These are phyloP conservation scores for Pseudochirops corinnae DNA, from an alignment of 2,797 vertebrate genomes.

Conservation along the genomic window DNA sequence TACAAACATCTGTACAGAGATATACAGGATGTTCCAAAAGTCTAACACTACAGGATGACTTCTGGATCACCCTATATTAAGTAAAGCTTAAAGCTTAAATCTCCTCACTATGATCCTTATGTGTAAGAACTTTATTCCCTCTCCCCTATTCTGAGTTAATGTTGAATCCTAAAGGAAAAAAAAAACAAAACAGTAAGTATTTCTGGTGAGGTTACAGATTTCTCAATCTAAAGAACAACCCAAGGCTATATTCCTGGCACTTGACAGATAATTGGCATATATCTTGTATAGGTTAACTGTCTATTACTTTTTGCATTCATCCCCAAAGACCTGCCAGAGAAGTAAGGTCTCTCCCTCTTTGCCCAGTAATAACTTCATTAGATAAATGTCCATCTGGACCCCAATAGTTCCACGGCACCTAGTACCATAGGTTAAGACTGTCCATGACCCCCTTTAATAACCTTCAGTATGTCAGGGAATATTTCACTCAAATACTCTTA, in stretches of 20 bases:
- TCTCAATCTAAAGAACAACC: background rate
- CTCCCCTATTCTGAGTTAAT: background rate
- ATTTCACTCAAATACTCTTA: background rate
- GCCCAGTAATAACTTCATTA: background rate
- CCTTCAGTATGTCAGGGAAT: background rate
- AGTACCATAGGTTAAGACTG: background rate
- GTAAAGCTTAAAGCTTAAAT: background rate
- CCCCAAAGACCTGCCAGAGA: background rate
- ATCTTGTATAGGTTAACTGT: background rate
- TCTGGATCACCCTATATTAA: background rate
- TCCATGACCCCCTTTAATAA: background rate
- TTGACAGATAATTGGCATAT: background rate
- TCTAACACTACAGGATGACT: background rate
- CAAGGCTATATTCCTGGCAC: background rate
- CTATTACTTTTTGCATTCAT: background rate
- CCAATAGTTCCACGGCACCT: background rate
- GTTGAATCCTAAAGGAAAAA: background rate
- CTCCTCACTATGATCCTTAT: background rate
- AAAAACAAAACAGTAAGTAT: background rate
- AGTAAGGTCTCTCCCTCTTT: background rate
- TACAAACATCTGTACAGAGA: background rate
- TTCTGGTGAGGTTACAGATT: background rate
- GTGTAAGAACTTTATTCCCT: background rate
- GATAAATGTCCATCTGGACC: background rate
- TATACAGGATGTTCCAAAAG: background rate